Base-by-base conservation (phyloP, 2,888 invertebrate species). In the Eristalinus sepulchralis region DNA sequence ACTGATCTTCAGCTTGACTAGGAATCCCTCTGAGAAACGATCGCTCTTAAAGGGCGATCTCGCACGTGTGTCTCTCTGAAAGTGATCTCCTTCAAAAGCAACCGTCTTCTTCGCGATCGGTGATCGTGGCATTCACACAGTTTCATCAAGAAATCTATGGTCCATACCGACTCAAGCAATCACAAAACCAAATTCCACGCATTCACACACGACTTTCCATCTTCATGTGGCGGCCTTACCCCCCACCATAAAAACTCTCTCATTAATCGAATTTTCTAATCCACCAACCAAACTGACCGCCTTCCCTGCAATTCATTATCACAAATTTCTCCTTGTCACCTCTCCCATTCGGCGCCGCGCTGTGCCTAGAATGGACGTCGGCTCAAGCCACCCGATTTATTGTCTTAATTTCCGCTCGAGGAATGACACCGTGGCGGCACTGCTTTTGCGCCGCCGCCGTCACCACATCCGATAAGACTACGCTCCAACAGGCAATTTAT, bases 391-490 rank as follows among this genome's bases (percentile, higher is more conserved):
- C 55, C 64, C 59, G 78, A 86, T 86, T 86, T 86, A 86, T 83
- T 78, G 78, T 82, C 86, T 86, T 86, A 83, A 86, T 86, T 83
- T 83, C 66, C 73, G 47, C 70, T 78, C 60, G 82, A 82, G 78
- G 66, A 86, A 83, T 79, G 86, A 82, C 73, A 82, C 82, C 36
- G 82, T 36, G 67, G 63, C 76, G 67, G 47, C 47, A 17, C 17
- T 72, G 78, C 71, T 47, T 53, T 76, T 71, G 67, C 63, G 66
- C 66, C 62, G 57, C 55, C 72, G 27, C 47, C 36, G 47, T 62
- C 67, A 55, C 60, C 64, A 67, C 64, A 84, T 80, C 81, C 83
- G 86, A 86, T 86, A 86, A 83, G 73, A 47, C 47, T 62, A 36
- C 70, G 67, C 72, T 78, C 78, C 78, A 78, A 75, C 73, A 73